A percentile compares a stretch with the other conserved stretches of the same genome.
phyloP scores from a whole-genome alignment of 1,140 invertebrate species.

The Hestina assimilis region DNA sequence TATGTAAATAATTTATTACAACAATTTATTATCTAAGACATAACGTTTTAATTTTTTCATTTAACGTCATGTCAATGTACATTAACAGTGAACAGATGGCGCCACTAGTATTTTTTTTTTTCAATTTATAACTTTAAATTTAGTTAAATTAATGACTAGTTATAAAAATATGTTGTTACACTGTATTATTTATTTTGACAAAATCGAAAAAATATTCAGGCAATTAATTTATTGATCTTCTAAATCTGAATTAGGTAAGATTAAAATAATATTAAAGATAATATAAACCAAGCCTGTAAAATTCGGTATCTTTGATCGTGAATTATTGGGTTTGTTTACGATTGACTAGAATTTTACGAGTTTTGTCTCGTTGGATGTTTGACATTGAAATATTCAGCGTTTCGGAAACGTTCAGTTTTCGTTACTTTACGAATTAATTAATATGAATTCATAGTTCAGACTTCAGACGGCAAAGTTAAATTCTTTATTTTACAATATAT shows the following conservation, averaged over 20 bases:
- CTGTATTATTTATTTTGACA: background rate
- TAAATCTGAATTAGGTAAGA: background rate
- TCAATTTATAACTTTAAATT: no score
- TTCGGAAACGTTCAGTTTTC: background rate
- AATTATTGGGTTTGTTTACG: background rate
- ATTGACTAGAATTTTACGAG: background rate
- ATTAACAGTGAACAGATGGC: slow-evolving; percentile 16
- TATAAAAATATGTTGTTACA: no score
- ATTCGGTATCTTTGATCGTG: background rate
- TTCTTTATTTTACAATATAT: no score
- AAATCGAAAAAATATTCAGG: background rate
- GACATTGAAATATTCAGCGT: slow-evolving; percentile 14
- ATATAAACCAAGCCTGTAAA: background rate
- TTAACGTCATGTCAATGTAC: background rate
- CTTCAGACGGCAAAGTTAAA: no score
- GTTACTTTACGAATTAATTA: background rate
- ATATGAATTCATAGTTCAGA: no score
- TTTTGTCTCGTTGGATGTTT: background rate
- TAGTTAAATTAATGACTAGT: no score
- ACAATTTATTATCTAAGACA: slow-evolving; percentile 8
- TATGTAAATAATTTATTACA: slow-evolving; percentile 23
- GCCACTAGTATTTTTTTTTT: slow-evolving; percentile 7
- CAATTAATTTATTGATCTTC: no score
- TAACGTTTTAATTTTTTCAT: background rate
- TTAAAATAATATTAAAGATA: no score